A percentile compares a stretch with the other conserved stretches of the same genome.
Conservation (phyloP, 1,140 invertebrate species). For the Lethrus apterus region DNA sequence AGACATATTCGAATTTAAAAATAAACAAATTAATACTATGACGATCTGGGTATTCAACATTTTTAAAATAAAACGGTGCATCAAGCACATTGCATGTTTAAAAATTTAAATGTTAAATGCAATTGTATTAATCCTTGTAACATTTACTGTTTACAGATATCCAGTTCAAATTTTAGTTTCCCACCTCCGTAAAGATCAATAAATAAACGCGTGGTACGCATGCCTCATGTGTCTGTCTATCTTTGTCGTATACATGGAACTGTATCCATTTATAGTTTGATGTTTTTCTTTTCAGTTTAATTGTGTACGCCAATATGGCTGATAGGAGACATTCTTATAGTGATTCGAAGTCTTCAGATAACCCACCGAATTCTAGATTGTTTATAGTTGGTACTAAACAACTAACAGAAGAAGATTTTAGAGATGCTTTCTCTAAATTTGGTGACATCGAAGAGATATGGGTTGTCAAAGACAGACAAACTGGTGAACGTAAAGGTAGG, state of each 20-base stretch:
- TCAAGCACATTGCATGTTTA: not conserved
- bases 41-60: not conserved
- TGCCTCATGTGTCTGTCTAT: not conserved
- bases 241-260: constrained; percentile 1
- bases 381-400: constrained; percentile 84
- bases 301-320: constrained; percentile 5
- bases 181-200: constrained; percentile 1
- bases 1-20: not conserved
- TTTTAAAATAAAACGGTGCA: not conserved
- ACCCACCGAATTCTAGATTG: constrained; percentile 75
- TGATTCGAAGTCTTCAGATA: constrained; percentile 43
- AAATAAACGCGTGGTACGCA: not conserved
- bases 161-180: constrained; percentile 9
- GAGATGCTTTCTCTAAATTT: constrained; percentile 69
- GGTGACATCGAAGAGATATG: constrained; percentile 83
- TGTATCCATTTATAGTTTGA: not conserved
- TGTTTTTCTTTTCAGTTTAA: constrained; percentile 1
- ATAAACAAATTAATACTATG: not conserved
- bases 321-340: constrained; percentile 14
- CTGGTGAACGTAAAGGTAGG: constrained; percentile 80
- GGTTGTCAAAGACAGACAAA: constrained; percentile 77
- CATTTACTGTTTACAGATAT: not conserved
- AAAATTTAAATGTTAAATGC: not conserved
- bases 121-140: constrained; percentile 6
- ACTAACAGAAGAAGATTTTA: constrained; percentile 71